Conservation (phyloP, 2,888 invertebrate species). For the Heliconius hortense region DNA sequence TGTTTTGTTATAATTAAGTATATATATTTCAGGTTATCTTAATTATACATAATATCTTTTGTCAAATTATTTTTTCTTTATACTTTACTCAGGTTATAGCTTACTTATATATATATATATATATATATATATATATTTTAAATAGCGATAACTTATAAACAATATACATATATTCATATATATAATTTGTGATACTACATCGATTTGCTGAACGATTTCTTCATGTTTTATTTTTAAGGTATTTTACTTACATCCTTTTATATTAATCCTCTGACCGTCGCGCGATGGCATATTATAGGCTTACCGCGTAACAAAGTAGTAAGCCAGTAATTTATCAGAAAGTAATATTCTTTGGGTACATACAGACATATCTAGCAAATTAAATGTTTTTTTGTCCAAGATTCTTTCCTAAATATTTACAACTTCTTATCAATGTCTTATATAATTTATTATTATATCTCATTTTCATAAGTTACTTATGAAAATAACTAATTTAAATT, state of each 20-base stretch:
- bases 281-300: conserved; percentile 8
- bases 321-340: conserved; percentile 10
- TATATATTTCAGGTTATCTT: no score
- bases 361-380: not conserved
- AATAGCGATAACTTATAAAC: not conserved
- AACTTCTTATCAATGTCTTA: no score
- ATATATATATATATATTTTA: not conserved
- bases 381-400: not conserved
- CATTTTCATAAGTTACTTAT: no score
- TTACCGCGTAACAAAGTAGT: conserved; percentile 1
- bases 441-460: no score
- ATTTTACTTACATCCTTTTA: not conserved
- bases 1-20: no score
- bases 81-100: no score
- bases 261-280: not conserved
- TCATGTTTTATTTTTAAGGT: not conserved
- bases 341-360: conserved; percentile 1
- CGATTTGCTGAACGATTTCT: not conserved
- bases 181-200: not conserved
- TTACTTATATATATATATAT: no score
- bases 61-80: no score
- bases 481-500: no score
- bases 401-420: not conserved
- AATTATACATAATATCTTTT: no score
- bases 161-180: no score